Evolutionary conservation across 2,888 invertebrate species (phyloP), one percentile per base, ranked within the genome.

Genomic region (Caenorhabditis virilis): DNA sequence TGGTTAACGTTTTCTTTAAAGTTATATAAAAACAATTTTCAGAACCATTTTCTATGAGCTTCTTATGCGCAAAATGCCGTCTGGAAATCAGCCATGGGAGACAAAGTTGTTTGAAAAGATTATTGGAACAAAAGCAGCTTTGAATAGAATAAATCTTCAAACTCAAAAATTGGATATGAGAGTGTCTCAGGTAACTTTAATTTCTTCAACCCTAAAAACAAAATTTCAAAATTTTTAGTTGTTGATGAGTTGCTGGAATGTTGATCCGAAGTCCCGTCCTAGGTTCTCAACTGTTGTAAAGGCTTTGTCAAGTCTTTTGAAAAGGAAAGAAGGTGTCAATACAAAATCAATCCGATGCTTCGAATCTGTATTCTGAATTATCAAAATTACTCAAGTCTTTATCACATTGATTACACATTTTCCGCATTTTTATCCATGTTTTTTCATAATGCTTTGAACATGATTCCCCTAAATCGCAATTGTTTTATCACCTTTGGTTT

Each of bases 31-130:
- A 26, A 25, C 26, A 15, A 27, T 11, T 63, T 74, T 36, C 78
- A 93, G 95, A 48, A 97, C 97, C 54, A 93, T 98, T 30, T 98
- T 95, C 95, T 98, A 94, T 85, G 98, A 98, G 86, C 86, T 98
- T 56, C 87, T 79, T 7, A 68, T 74, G 16, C 55, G 64, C 11
- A 50, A 52, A 38, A 74, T 77, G 52, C 79, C 79, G 23, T 41
- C 58, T 1, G 47, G 41, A 13, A 47, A 23, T 16, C 18, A 49
- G 18, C 58, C 6, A 95, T 95, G 64, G 64, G 64, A 64, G 22
- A 36, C 46, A 18, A 58, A 58, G 30, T 18, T 64, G 9, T 64
- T 47, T 38, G 64, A 58, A 9, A 64, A 64, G 23, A 18, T 64
- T 25, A 42, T 45, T 27, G 64, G 64, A 45, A 54, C 50, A 11